Evolutionary conservation across 2,797 vertebrate species (phyloP).

Genomic region (Chelonia mydas): DNA sequence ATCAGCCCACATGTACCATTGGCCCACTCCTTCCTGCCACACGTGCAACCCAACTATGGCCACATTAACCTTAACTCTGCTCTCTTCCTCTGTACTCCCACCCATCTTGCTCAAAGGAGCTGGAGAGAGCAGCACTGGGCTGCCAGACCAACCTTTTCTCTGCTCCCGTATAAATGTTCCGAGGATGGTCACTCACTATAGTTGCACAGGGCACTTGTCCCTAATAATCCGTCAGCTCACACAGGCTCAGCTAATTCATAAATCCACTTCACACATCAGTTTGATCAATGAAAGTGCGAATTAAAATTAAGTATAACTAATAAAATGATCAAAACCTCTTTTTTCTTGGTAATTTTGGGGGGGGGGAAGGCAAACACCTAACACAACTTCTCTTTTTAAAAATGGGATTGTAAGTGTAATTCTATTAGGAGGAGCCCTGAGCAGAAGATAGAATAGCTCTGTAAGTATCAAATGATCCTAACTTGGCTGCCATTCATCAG

Average conservation of each 20-base stretch:
- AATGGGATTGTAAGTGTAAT: not conserved
- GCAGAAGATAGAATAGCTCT: not conserved
- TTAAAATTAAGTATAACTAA: not conserved
- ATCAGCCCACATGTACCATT: not conserved
- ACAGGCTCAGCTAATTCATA: not conserved
- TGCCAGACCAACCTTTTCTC: not conserved
- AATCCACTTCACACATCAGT: not conserved
- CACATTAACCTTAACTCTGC: not conserved
- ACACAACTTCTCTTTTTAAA: not conserved
- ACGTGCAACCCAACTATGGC: rapidly evolving
- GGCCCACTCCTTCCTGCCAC: not conserved
- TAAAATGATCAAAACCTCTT: not conserved
- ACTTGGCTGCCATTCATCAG: not conserved
- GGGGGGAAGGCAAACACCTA: too few species aligned
- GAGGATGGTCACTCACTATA: rapidly evolving
- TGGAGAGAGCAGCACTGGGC: rapidly evolving
- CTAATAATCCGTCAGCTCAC: not conserved
- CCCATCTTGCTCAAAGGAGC: not conserved
- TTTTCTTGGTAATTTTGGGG: too few species aligned
- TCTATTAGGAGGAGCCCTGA: not conserved
- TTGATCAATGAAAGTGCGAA: not conserved
- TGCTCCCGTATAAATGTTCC: not conserved
- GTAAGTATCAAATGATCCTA: too few species aligned
- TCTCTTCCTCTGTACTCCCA: not conserved
- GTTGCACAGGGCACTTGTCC: not conserved